Evolutionary conservation across 1,140 invertebrate species (phyloP).

Genomic region (Nephotettix cincticeps): DNA sequence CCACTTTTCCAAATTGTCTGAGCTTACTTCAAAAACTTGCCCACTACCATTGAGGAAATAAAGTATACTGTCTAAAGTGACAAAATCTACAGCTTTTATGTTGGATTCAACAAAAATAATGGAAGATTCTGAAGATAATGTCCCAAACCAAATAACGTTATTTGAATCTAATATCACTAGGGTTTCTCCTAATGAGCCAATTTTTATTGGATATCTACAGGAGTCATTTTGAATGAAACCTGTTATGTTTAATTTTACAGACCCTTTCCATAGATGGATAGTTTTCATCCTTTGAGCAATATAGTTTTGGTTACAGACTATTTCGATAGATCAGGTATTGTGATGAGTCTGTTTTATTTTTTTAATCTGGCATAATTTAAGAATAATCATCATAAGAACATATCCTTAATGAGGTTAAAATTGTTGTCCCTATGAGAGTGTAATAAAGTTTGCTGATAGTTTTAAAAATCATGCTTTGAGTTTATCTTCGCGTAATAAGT

Average conservation of each 20-base stretch:
- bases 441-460: no score
- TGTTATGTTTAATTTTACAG: background rate
- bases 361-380: no score
- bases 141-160: background rate
- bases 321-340: no score
- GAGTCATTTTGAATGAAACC: background rate
- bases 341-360: no score
- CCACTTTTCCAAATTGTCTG: constrained; percentile 52
- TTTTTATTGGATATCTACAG: background rate
- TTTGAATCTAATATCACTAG: background rate
- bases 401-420: no score
- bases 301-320: no score
- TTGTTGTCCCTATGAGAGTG: no score
- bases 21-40: constrained; percentile 57
- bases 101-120: constrained; percentile 31
- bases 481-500: no score
- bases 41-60: constrained; percentile 63
- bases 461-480: no score
- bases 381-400: no score
- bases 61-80: constrained; percentile 56
- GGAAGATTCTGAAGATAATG: constrained; percentile 3
- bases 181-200: background rate
- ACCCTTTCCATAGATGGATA: constrained; percentile 9
- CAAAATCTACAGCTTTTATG: constrained; percentile 59
- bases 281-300: background rate